Base-by-base conservation (phyloP, 2,888 invertebrate species). In the Aromia moschata region DNA sequence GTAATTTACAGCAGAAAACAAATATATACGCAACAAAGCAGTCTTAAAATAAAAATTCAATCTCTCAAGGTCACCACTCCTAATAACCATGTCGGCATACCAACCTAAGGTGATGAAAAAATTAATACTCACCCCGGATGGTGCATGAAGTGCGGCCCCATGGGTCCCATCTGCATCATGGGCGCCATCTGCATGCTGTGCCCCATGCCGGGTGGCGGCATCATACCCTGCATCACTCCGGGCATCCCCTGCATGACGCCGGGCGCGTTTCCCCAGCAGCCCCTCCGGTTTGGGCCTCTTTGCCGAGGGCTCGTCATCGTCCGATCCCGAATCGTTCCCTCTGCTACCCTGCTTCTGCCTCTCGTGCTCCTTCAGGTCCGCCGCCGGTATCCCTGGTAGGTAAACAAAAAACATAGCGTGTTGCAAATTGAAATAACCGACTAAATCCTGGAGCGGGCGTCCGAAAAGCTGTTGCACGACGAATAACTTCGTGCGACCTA, bases 351-450 rank as follows among this genome's bases (percentile, higher is more conserved):
- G 78, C 79, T 94, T 92, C 79, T 93, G 92, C 73, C 90, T 88
- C 82, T 98, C 97, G 82, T 98, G 98, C 78, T 96, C 95, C 79
- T 92, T 92, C 65, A 96, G 81, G 84, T 98, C 98, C 74, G 93
- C 94, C 54, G 93, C 89, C 20, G 99, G 99, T 76, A 99, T 98
- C 72, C 80, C 80, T 80, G 62, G 43, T 67, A 65, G 37, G 60
- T 59, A 65, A 62, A 66, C 58, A 63, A 62, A 59, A 62, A 49
- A 64, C 56, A 64, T 58, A 53, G 46, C 43, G 55, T 14, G 10
- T 30, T 12, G 38, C 38, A 10, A 20, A 9, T n/a, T 14, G 14
- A 25, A 14, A 15, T n/a, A 38, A 49, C 18, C 20, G 20, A 49
- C 20, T 38, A 25, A 20, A 17, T 49, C 30, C 9, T 18, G 15